phyloP scores from a whole-genome alignment of 2,797 vertebrate genomes.

The Coilia nasus region DNA sequence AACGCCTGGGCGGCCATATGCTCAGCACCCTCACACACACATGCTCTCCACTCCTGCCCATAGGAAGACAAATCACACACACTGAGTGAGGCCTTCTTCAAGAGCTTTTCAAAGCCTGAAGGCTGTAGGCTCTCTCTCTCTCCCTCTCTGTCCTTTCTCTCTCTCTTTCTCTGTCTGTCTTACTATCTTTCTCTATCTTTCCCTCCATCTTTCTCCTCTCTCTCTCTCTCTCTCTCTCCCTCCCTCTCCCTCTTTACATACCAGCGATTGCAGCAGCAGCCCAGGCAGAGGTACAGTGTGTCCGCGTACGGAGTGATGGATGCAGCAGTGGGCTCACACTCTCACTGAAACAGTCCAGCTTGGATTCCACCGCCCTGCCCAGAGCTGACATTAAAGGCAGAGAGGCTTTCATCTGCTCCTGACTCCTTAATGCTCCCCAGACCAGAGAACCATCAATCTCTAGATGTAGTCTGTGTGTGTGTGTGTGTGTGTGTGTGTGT shows the following conservation, averaged over 20 bases:
- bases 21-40: background rate
- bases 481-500: background rate
- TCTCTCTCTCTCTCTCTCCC: background rate
- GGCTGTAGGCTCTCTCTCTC: background rate
- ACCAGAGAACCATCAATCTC: constrained; percentile 48
- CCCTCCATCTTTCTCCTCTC: background rate
- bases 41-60: background rate
- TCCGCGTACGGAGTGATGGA: background rate
- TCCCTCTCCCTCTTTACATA: background rate
- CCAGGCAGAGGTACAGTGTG: background rate
- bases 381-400: constrained; percentile 17
- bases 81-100: background rate
- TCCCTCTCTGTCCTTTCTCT: background rate
- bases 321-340: constrained; percentile 2
- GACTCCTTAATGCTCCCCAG: constrained; percentile 43
- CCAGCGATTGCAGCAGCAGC: background rate
- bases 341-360: constrained; percentile 21
- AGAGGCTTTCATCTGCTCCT: constrained; percentile 34
- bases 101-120: background rate
- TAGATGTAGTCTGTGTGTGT: constrained; percentile 1
- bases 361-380: constrained; percentile 26
- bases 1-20: background rate
- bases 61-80: background rate
- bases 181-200: background rate
- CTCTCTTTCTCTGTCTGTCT: too few relatives aligned